phyloP scores from a whole-genome alignment of 2,113 vertebrate genomes.

The Mirounga angustirostris region DNA sequence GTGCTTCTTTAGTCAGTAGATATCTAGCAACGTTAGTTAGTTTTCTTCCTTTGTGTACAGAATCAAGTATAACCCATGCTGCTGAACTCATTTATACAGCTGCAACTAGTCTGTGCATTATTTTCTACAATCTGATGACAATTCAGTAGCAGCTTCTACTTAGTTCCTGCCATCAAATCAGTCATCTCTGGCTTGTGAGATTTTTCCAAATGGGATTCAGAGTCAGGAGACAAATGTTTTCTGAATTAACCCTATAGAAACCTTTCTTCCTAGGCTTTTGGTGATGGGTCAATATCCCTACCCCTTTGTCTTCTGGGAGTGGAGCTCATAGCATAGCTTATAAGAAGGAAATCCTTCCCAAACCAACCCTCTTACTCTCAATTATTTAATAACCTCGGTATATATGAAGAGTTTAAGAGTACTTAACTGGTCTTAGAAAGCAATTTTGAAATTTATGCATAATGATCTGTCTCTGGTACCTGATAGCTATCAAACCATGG shows the following conservation, averaged over 20 bases:
- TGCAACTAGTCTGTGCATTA: not conserved
- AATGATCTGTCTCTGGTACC: not conserved
- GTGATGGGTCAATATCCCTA: not conserved
- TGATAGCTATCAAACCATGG: not conserved
- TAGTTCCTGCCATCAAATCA: not conserved
- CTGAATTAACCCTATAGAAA: not conserved
- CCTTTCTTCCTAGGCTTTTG: not conserved
- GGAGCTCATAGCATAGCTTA: not conserved
- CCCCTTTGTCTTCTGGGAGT: not conserved
- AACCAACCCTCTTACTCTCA: not conserved
- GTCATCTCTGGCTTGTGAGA: not conserved
- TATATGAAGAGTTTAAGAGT: not conserved
- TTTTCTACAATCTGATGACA: not conserved
- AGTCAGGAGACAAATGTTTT: not conserved
- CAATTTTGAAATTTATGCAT: not conserved
- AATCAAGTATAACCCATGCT: not conserved
- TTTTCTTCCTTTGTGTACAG: not conserved
- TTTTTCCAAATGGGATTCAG: not conserved
- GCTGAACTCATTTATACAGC: not conserved
- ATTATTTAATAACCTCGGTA: slow-evolving; percentile 5
- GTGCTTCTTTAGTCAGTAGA: not conserved
- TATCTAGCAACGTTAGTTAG: not conserved
- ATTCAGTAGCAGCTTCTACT: not conserved
- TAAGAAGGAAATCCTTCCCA: slow-evolving; percentile 14
- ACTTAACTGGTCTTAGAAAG: not conserved